A percentile compares a stretch with the other conserved stretches of the same genome.
phyloP scores from a whole-genome alignment of 2,113 vertebrate species.

The Epinephelus lanceolatus region DNA sequence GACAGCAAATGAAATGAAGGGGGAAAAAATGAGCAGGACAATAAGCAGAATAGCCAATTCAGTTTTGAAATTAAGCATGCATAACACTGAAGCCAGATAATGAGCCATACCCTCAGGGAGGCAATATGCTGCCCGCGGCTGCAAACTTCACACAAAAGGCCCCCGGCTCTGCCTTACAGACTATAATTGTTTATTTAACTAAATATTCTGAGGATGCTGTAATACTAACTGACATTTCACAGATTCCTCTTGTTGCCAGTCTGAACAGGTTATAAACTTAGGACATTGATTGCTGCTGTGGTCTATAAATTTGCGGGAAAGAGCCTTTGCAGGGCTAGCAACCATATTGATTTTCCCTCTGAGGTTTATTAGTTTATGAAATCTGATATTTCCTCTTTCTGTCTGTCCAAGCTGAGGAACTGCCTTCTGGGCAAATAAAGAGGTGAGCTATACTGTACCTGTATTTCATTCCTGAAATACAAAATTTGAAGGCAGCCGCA shows the following conservation, averaged over 20 bases:
- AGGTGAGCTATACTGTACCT: constrained; percentile 7
- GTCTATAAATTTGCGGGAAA: constrained; percentile 67
- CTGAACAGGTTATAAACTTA: constrained; percentile 23
- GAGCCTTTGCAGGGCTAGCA: constrained; percentile 36
- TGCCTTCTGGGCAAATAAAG: constrained; percentile 22
- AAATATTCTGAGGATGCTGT: constrained; percentile 31
- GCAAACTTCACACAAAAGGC: constrained; percentile 42
- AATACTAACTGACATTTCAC: constrained; percentile 52
- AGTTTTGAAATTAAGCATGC: constrained; percentile 59
- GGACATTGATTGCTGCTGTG: constrained; percentile 48
- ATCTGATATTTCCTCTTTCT: constrained; percentile 72
- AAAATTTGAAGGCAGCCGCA: not conserved
- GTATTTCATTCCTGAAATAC: constrained; percentile 4
- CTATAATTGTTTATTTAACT: constrained; percentile 43
- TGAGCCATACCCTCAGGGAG: constrained; percentile 37
- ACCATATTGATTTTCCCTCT: constrained; percentile 70
- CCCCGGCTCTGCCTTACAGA: not conserved
- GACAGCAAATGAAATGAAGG: constrained; percentile 19
- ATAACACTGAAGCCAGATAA: constrained; percentile 47
- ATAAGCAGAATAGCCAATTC: constrained; percentile 50
- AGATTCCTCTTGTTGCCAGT: constrained; percentile 27
- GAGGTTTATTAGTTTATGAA: constrained; percentile 74
- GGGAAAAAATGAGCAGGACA: constrained; percentile 18
- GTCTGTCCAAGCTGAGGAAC: constrained; percentile 26
- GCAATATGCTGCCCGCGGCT: constrained; percentile 22